Evolutionary conservation across 2,888 invertebrate genomes (phyloP), one percentile per base, ranked within the genome.

Genomic region (Cacoxenus indagator): DNA sequence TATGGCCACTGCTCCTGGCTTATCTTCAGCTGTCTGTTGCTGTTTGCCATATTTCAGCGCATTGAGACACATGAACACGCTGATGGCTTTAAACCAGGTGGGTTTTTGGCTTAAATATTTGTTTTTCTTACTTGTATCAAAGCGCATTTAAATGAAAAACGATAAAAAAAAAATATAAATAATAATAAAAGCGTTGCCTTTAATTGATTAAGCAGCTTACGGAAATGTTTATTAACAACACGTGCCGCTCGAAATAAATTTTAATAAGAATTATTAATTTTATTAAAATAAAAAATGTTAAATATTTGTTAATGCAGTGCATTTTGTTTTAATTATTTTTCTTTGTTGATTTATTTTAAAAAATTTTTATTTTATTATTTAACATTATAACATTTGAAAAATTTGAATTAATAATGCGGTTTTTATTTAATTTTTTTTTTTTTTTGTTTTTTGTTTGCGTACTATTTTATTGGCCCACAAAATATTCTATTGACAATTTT

Each of bases 71-170:
- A 88, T 68, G 88, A 88, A 73, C 88, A 87, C 70, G 82, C 84
- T 69, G 88, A 88, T 77, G 88, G 88, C 71, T 88, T 87, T 65
- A 88, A 87, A 70, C 88, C 88, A 80, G 88, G 88, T 88, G 69
- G 84, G 85, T 79, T n/a, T n/a, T n/a, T n/a, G n/a, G 54, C 2
- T 5, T 24, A 37, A 17, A 59, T n/a, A 31, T n/a, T 31, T 29
- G 17, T 8, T 6, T 17, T 17, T 26, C 17, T 17, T 17, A 57
- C 26, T 22, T 31, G 19, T 31, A 9, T 17, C 11, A 11, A 43
- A 43, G 11, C 45, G 45, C 45, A 43, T n/a, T 43, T n/a, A 43
- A 6, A 22, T 22, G 51, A 19, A 19, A 4, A 51, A 17, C 22
- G 51, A 22, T 22, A 17, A 37, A 37, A 5, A 37, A 8, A 37